These are phyloP conservation scores for Cyclina sinensis DNA, from an alignment of 1,140 invertebrate genomes.

Conservation along the genomic window DNA sequence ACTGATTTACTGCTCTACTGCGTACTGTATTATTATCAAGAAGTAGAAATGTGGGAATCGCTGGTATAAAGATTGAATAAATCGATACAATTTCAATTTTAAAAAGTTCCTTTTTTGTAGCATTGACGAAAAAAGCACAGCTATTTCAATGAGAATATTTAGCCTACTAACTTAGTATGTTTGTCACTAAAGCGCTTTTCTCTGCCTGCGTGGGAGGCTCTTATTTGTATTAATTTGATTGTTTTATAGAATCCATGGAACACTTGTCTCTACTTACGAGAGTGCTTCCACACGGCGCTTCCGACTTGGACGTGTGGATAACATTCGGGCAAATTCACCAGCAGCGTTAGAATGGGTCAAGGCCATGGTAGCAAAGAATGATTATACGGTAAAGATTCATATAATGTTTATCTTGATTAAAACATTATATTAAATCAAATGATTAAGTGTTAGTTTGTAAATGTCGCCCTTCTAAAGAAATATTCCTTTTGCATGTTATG, in stretches of 20 bases:
- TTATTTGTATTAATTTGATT: too few relatives aligned
- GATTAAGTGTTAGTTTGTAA: too few relatives aligned
- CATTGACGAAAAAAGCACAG: too few relatives aligned
- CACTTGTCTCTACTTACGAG: slow-evolving; percentile 98
- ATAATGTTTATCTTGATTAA: too few relatives aligned
- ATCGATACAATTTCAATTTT: neutral
- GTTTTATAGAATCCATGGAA: slow-evolving; percentile 93
- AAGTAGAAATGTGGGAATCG: neutral
- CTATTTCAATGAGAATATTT: too few relatives aligned
- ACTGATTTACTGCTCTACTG: neutral
- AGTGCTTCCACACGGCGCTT: slow-evolving; percentile 98
- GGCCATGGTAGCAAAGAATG: slow-evolving; percentile 90
- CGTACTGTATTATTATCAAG: neutral
- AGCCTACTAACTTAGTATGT: too few relatives aligned
- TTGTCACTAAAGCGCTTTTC: too few relatives aligned
- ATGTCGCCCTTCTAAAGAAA: too few relatives aligned
- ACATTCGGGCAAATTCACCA: slow-evolving; percentile 96
- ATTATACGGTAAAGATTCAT: slow-evolving; percentile 83
- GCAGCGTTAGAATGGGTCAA: slow-evolving; percentile 97
- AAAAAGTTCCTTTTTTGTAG: too few relatives aligned
- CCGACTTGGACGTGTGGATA: slow-evolving; percentile 96
- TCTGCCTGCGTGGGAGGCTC: too few relatives aligned
- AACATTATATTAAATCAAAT: too few relatives aligned
- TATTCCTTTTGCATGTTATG: too few relatives aligned
- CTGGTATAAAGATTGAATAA: neutral